Evolutionary conservation across 2,797 vertebrate species (phyloP).

Genomic region (Galago senegalensis): DNA sequence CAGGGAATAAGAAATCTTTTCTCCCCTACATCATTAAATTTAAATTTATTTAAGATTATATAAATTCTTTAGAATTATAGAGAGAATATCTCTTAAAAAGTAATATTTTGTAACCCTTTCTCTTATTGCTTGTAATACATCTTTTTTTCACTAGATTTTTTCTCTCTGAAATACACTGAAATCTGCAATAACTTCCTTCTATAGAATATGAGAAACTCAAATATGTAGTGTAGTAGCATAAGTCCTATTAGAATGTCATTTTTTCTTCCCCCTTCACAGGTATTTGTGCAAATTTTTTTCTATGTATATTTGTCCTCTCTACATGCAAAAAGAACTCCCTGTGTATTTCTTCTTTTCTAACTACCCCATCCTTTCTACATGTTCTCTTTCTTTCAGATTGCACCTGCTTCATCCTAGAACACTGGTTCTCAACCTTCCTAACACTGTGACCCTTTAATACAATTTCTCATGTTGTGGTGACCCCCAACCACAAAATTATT

Average conservation of each 20-base stretch:
- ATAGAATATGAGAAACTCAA: constrained; percentile 1
- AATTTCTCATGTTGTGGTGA: no score
- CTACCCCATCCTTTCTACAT: background rate
- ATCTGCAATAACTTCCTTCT: constrained; percentile 23
- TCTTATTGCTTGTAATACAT: background rate
- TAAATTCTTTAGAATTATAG: background rate
- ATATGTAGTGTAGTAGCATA: background rate
- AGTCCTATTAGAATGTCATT: background rate
- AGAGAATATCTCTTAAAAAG: background rate
- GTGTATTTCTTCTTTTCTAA: background rate
- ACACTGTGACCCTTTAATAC: no score
- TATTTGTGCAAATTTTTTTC: background rate
- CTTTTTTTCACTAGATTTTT: background rate
- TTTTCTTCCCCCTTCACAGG: constrained; percentile 1
- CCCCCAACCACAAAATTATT: no score
- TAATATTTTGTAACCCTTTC: background rate
- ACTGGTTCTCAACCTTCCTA: no score
- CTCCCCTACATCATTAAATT: background rate
- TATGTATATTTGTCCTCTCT: background rate
- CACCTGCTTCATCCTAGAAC: background rate
- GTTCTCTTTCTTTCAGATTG: background rate
- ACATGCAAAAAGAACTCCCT: background rate
- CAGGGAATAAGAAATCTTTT: background rate
- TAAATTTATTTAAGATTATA: constrained; percentile 21
- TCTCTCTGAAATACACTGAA: constrained; percentile 9